Evolutionary conservation across 1,140 invertebrate genomes (phyloP), one percentile per base, ranked within the genome.

Genomic region (Rhagoletis pomonella): DNA sequence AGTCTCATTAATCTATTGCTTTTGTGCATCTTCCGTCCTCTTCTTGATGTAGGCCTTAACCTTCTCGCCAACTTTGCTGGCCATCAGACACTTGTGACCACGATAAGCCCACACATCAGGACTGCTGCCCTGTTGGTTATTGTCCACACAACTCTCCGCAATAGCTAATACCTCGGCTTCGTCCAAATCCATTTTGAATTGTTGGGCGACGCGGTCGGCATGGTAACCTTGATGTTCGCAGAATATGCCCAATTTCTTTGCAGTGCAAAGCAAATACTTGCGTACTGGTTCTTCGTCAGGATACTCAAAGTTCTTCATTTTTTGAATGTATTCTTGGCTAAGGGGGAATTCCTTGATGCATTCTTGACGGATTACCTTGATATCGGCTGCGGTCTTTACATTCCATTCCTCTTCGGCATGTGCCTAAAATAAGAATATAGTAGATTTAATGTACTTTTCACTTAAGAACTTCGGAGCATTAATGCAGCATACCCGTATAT

Each of bases 101-200:
- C 91, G 91, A 89, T 90, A 92, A 4, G 91, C 91, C 90, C 90
- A 90, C 17, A 88, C 90, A 77, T 91, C 91, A 12, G 88, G 86
- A 29, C 88, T 84, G 77, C 89, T 90, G 60, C 90, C 89, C 60
- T 92, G 84, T 3, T 77, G 12, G 9, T 92, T 90, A 84, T 88
- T 90, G 77, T 91, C 91, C 58, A 90, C 87, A 86, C 91, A 92
- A 81, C 90, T 65, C 60, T 92, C 77, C 19, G 89, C 91, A 85
- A 92, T 91, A 65, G 87, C 44, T 1, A 90, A 64, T 0, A 90
- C 91, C 88, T 92, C 91, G 85, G 89, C 89, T 87, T 92, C 91
- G 29, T 86, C 88, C 59, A 92, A 88, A 85, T 90, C 90, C 91
- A 92, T 90, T 87, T 91, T 91, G 87, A 92, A 92, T 88, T 92